Evolutionary conservation across 1,140 invertebrate genomes (phyloP).

Genomic region (Drosophila lowei): DNA sequence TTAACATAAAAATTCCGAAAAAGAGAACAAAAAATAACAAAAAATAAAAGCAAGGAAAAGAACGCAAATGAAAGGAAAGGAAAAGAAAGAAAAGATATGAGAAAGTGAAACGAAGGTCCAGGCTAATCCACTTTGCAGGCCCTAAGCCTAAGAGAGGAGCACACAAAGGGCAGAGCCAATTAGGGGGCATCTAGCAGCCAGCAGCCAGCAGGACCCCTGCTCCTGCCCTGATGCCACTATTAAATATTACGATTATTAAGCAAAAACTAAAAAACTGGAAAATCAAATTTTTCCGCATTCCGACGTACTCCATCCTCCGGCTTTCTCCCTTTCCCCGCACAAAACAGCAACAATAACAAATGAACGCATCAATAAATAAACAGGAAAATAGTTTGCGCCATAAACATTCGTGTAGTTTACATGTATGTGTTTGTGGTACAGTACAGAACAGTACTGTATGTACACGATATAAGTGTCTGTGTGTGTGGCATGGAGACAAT

Average conservation of each 20-base stretch:
- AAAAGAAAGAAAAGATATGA: not conserved
- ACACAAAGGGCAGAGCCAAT: conserved; percentile 21
- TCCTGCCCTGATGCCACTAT: not conserved
- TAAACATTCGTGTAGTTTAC: conserved; percentile 43
- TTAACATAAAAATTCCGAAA: conserved; percentile 42
- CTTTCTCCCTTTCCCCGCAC: not conserved
- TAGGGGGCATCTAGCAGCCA: conserved; percentile 23
- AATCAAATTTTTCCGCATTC: conserved; percentile 18
- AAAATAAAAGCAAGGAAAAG: not conserved
- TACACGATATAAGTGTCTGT: conserved; percentile 4
- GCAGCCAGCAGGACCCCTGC: too few relatives aligned
- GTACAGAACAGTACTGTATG: conserved; percentile 7
- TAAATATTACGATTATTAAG: conserved; percentile 38
- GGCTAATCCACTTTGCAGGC: conserved; percentile 38
- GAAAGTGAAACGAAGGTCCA: conserved; percentile 2
- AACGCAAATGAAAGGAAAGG: not conserved
- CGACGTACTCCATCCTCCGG: too few relatives aligned
- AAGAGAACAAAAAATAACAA: not conserved
- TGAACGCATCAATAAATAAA: conserved; percentile 67
- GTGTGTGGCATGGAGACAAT: conserved; percentile 43
- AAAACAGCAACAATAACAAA: conserved; percentile 50
- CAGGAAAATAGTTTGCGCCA: conserved; percentile 71
- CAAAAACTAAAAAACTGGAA: conserved; percentile 38
- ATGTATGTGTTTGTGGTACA: conserved; percentile 27
- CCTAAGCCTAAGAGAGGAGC: not conserved